Conservation (phyloP, 1,140 invertebrate genomes). For the Drosophila ohnishii region DNA sequence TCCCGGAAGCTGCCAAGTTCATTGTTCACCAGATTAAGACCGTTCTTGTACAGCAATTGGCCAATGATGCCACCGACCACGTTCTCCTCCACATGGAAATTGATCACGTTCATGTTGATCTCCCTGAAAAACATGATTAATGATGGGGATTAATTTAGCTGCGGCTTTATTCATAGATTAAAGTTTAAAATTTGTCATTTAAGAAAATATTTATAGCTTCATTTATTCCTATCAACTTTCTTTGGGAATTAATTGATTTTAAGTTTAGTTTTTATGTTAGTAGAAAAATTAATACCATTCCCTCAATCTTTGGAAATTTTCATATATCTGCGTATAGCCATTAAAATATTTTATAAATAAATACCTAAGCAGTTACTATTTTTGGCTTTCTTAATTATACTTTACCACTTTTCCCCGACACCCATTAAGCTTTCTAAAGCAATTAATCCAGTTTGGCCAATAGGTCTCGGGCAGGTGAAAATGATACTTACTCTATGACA, state of each 20-base stretch:
- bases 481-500: slow-evolving; percentile 87
- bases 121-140: slow-evolving; percentile 83
- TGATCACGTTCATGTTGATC: slow-evolving; percentile 86
- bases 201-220: not conserved
- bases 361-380: not conserved
- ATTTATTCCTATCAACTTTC: not conserved
- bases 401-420: not conserved
- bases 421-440: slow-evolving; percentile 16
- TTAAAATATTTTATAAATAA: slow-evolving; percentile 1
- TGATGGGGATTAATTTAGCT: not conserved
- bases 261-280: not conserved
- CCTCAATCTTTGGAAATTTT: not conserved
- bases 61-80: slow-evolving; percentile 89
- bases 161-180: not conserved
- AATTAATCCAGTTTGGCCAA: slow-evolving; percentile 21
- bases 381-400: slow-evolving; percentile 1
- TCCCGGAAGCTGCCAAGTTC: slow-evolving; percentile 69
- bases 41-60: slow-evolving; percentile 87
- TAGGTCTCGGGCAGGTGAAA: slow-evolving; percentile 12
- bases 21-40: slow-evolving; percentile 75
- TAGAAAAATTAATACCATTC: not conserved
- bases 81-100: slow-evolving; percentile 92
- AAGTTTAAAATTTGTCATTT: not conserved
- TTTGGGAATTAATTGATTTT: not conserved
- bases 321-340: not conserved